These are phyloP conservation scores for Oreochromis tanganicae DNA, from an alignment of 2,113 vertebrate genomes.

Conservation along the genomic window DNA sequence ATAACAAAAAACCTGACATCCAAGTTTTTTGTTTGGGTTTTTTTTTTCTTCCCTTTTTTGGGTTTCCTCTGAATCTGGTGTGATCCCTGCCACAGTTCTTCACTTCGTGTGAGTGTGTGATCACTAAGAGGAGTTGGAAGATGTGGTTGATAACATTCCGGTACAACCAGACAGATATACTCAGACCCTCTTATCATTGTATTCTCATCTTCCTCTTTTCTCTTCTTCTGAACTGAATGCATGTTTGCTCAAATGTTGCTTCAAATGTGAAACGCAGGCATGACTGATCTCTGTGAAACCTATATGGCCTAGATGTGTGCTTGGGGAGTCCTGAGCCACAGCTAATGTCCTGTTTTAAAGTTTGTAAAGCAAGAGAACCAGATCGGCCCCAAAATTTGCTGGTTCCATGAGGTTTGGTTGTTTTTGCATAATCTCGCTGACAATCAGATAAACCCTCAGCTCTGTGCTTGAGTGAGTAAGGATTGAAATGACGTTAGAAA, in stretches of 20 bases:
- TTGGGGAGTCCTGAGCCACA: not conserved
- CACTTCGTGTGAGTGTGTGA: not conserved
- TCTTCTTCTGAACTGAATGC: not conserved
- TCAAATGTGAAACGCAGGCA: not conserved
- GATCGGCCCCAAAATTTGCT: not conserved
- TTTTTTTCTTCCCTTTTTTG: not conserved
- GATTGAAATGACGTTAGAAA: not conserved
- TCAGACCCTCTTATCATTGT: not conserved
- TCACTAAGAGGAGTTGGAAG: not conserved
- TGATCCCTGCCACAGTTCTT: not conserved
- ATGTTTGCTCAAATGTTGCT: not conserved
- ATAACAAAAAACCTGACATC: not conserved
- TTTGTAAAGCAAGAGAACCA: not conserved
- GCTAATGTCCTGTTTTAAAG: not conserved
- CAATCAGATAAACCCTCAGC: not conserved
- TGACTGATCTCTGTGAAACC: not conserved
- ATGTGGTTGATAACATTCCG: not conserved
- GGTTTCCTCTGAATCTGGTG: accelerated
- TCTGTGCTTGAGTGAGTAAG: not conserved
- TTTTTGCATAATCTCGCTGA: not conserved
- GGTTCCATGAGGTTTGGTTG: not conserved
- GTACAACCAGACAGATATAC: not conserved
- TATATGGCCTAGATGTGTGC: not conserved
- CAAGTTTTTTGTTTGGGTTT: accelerated
- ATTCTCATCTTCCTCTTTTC: not conserved